phyloP scores from a whole-genome alignment of 2,797 vertebrate species.

The Triplophysa bombifrons region DNA sequence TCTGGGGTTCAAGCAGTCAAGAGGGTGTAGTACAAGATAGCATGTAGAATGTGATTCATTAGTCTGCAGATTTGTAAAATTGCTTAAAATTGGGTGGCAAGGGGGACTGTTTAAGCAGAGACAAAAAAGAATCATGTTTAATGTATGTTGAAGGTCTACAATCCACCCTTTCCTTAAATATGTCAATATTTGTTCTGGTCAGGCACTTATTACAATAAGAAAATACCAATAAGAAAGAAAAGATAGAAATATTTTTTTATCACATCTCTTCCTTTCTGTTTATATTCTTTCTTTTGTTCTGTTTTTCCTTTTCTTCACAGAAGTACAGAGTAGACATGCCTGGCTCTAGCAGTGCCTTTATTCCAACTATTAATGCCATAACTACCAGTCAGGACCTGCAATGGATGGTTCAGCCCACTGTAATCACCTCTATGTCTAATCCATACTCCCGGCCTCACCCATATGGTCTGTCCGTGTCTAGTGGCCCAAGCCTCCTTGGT shows the following conservation, averaged over 20 bases:
- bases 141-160: neutral
- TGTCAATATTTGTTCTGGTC: neutral
- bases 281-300: neutral
- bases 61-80: conserved; percentile 33
- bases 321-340: conserved; percentile 99
- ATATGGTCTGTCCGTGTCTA: conserved; percentile 87
- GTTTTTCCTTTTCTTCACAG: conserved; percentile 66
- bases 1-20: conserved; percentile 48
- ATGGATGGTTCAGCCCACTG: conserved; percentile 99
- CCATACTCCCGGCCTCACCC: conserved; percentile 93
- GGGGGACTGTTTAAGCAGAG: conserved; percentile 15
- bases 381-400: conserved; percentile 99
- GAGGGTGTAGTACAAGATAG: conserved; percentile 27
- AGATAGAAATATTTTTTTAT: neutral
- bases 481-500: conserved; percentile 82
- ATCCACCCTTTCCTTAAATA: neutral
- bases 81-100: conserved; percentile 21
- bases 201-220: no score
- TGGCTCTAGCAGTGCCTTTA: conserved; percentile 98
- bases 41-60: conserved; percentile 53
- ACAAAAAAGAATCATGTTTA: conserved; percentile 20
- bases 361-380: conserved; percentile 98
- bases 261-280: no score
- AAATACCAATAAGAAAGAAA: no score
- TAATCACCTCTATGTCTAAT: conserved; percentile 99